Evolutionary conservation across 2,888 invertebrate species (phyloP).

Genomic region (Trachelus stipa): DNA sequence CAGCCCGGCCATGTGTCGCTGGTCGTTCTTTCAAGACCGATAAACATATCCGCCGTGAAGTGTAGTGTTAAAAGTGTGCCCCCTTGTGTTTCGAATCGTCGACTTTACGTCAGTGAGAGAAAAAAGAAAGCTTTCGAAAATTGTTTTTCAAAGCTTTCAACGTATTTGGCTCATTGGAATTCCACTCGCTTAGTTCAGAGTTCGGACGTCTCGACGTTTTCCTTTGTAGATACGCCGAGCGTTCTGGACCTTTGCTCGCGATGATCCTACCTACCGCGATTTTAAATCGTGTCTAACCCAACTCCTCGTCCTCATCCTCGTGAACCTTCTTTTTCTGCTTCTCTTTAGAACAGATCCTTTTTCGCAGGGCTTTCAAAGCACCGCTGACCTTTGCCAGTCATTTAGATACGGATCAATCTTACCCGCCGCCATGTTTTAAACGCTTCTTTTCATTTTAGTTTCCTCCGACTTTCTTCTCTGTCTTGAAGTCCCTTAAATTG

Average conservation of each 20-base stretch:
- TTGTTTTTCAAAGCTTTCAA: conserved; percentile 6
- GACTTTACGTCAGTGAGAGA: background rate
- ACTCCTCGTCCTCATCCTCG: conserved; percentile 8
- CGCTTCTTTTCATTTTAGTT: background rate
- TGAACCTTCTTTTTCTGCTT: background rate
- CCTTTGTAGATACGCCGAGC: conserved; percentile 9
- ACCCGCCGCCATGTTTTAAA: background rate
- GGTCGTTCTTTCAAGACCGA: background rate
- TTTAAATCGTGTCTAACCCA: conserved; percentile 13
- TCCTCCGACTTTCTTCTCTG: background rate
- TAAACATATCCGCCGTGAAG: background rate
- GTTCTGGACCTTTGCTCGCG: conserved; percentile 1
- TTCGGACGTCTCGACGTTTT: background rate
- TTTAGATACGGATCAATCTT: conserved; percentile 22
- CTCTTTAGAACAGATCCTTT: conserved; percentile 11
- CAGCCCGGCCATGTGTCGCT: conserved; percentile 21
- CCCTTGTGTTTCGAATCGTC: background rate
- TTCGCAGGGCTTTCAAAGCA: conserved; percentile 21
- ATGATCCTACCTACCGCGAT: conserved; percentile 17
- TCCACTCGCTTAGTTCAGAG: conserved; percentile 4
- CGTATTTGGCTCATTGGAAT: conserved; percentile 15
- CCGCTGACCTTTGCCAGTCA: conserved; percentile 24
- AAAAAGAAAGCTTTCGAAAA: conserved; percentile 2
- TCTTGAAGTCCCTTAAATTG: background rate
- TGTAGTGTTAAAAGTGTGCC: background rate